These are phyloP conservation scores for Tragelaphus buxtoni DNA, from an alignment of 2,113 vertebrate genomes.

Conservation along the genomic window DNA sequence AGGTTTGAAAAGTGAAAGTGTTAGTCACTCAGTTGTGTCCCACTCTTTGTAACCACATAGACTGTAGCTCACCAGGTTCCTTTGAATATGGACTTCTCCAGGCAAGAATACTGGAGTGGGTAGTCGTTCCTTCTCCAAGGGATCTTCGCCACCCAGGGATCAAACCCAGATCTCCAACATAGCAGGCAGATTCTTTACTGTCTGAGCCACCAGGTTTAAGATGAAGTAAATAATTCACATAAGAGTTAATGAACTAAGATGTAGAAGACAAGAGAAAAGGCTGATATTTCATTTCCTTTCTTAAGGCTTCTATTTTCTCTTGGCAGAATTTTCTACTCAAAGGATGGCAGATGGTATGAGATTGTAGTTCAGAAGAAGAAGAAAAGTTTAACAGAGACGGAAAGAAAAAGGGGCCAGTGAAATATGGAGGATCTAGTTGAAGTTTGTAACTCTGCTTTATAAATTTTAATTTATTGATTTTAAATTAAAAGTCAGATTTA, in stretches of 20 bases:
- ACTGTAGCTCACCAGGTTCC: background rate
- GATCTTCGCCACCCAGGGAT: background rate
- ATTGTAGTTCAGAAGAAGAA: background rate
- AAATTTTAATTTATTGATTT: background rate
- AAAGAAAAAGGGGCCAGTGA: background rate
- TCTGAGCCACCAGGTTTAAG: conserved; percentile 59
- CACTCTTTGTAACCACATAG: background rate
- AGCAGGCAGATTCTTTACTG: background rate
- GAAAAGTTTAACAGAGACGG: background rate
- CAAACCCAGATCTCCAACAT: background rate
- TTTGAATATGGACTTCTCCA: background rate
- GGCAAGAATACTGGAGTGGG: background rate
- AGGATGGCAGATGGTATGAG: background rate
- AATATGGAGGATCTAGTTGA: background rate
- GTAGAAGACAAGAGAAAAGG: background rate
- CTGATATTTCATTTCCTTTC: background rate
- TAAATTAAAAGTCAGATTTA: background rate
- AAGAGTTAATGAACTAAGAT: conserved; percentile 63
- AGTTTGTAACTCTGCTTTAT: background rate
- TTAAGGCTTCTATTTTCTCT: background rate
- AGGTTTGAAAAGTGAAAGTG: conserved; percentile 27
- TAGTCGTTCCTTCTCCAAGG: background rate
- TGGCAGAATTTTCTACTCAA: background rate
- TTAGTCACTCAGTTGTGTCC: background rate
- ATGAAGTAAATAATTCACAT: conserved; percentile 76